A percentile compares a stretch with the other conserved stretches of the same genome.
These are phyloP conservation scores for Torymus texanus DNA, from an alignment of 2,888 invertebrate genomes.

Conservation along the genomic window DNA sequence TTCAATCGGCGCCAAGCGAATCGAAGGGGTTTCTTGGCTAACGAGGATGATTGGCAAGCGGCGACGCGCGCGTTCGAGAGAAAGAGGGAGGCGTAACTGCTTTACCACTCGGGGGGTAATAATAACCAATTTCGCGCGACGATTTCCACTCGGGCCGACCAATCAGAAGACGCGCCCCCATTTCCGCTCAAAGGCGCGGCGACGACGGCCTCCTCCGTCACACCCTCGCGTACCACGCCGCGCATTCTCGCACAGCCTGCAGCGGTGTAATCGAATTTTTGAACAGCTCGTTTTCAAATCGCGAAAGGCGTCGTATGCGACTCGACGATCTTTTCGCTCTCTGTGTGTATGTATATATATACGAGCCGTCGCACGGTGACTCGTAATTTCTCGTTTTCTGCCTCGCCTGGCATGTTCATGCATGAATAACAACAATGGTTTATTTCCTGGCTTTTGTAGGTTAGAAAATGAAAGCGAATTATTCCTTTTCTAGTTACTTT, in stretches of 20 bases:
- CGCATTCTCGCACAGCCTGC: constrained; percentile 28
- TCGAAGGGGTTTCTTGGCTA: constrained; percentile 65
- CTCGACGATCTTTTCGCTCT: constrained; percentile 21
- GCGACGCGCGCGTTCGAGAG: constrained; percentile 63
- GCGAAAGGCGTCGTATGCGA: constrained; percentile 57
- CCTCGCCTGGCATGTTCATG: background rate
- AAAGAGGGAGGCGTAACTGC: constrained; percentile 64
- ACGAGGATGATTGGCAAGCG: constrained; percentile 70
- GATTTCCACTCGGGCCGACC: constrained; percentile 72
- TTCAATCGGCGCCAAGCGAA: constrained; percentile 45
- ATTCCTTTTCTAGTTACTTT: no score
- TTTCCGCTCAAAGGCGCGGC: constrained; percentile 66
- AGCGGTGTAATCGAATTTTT: constrained; percentile 67
- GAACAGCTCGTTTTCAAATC: constrained; percentile 67
- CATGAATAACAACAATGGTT: background rate
- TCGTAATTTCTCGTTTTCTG: background rate
- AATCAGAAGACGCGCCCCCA: constrained; percentile 73
- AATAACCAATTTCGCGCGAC: constrained; percentile 74
- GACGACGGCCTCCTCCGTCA: constrained; percentile 37
- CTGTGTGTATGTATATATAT: constrained; percentile 8
- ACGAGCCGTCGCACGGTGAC: background rate
- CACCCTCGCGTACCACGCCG: constrained; percentile 29
- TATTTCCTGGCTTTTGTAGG: background rate
- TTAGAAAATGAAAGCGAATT: no score
- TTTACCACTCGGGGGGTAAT: constrained; percentile 69